Percentiles rank a stretch among this genome's conserved stretches.
phyloP scores from a whole-genome alignment of 2,888 invertebrate genomes.

The Patella ulyssiponensis region DNA sequence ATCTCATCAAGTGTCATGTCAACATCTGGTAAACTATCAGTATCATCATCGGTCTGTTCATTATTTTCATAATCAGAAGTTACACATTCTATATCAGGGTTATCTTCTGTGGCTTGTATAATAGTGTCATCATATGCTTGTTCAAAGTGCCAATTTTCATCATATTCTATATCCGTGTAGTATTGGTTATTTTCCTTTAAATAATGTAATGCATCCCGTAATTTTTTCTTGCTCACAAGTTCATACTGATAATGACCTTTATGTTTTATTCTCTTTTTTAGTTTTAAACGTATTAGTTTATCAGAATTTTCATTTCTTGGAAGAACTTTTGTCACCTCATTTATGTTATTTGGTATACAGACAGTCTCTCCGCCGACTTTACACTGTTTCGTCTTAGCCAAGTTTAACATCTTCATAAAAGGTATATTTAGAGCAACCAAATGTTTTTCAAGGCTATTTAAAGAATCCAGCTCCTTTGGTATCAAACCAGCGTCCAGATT shows the following conservation, averaged over 20 bases:
- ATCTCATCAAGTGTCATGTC: no score
- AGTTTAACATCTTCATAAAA: conserved; percentile 3
- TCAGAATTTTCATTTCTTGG: background rate
- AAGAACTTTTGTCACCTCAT: background rate
- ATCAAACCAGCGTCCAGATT: background rate
- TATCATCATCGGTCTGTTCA: no score
- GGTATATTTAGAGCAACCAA: background rate
- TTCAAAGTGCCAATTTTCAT: background rate
- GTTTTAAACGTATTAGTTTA: background rate
- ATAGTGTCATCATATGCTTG: background rate
- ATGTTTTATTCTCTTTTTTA: background rate
- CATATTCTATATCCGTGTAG: background rate
- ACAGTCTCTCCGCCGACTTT: background rate
- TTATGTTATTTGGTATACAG: background rate
- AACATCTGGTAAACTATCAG: no score
- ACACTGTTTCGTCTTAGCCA: background rate
- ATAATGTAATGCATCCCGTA: background rate
- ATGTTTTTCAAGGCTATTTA: conserved; percentile 4
- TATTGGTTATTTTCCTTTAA: background rate
- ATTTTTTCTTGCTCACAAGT: background rate
- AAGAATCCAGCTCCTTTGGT: conserved; percentile 3
- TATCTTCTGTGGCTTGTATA: background rate
- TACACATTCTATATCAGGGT: no score
- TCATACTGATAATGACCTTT: background rate
- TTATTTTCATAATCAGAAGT: no score